Evolutionary conservation across 2,797 vertebrate species (phyloP).

Genomic region (Rhinogobio ventralis): DNA sequence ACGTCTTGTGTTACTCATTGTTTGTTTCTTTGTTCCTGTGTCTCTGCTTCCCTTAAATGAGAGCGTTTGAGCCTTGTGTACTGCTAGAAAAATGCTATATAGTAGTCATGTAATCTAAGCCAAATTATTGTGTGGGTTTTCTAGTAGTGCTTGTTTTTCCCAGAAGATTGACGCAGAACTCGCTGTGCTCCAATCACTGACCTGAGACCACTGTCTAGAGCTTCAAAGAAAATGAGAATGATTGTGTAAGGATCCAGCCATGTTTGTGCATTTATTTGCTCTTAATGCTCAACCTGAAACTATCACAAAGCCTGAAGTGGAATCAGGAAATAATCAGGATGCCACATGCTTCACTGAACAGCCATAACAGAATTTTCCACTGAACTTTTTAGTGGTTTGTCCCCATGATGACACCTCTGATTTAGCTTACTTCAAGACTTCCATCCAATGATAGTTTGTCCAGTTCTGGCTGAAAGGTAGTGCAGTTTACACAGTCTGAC

Average conservation of each 20-base stretch:
- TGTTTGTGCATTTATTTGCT: neutral
- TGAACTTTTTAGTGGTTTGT: constrained; percentile 18
- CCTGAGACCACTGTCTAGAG: neutral
- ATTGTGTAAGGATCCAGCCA: neutral
- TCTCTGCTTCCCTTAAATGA: neutral
- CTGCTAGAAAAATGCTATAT: neutral
- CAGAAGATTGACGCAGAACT: neutral
- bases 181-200: neutral
- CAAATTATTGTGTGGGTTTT: neutral
- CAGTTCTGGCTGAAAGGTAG: constrained; percentile 28
- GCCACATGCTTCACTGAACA: constrained; percentile 20
- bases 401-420: constrained; percentile 22
- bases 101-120: constrained; percentile 10
- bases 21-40: neutral
- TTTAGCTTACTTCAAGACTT: constrained; percentile 69
- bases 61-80: neutral
- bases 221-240: neutral
- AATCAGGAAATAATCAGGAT: constrained; percentile 29
- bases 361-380: constrained; percentile 32
- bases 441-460: constrained; percentile 50
- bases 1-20: constrained; percentile 9
- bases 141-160: neutral
- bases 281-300: constrained; percentile 18
- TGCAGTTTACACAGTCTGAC: constrained; percentile 28
- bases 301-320: neutral